Evolutionary conservation across 2,888 invertebrate genomes (phyloP).

Genomic region (Amphipoea lucens): DNA sequence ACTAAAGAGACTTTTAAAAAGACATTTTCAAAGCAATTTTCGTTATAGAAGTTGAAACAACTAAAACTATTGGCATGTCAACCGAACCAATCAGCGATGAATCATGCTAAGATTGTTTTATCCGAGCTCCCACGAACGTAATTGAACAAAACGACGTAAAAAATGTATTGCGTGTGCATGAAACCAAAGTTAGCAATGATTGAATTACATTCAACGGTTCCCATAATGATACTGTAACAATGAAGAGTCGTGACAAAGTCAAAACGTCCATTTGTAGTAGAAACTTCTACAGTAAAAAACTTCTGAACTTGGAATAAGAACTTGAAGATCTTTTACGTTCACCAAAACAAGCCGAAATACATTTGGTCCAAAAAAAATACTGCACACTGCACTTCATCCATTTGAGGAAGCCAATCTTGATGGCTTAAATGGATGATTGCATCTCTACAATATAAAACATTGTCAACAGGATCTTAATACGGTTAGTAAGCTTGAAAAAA

Average conservation of each 20-base stretch:
- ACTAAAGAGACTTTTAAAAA: conserved; percentile 6
- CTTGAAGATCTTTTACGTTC: conserved; percentile 8
- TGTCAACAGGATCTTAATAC: conserved; percentile 67
- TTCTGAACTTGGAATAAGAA: conserved; percentile 9
- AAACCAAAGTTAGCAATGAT: conserved; percentile 52
- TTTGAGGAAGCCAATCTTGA: conserved; percentile 43
- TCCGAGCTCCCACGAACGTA: conserved; percentile 60
- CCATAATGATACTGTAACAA: conserved; percentile 56
- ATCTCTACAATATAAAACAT: conserved; percentile 61
- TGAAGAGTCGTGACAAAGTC: conserved; percentile 53
- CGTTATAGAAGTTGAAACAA: not conserved
- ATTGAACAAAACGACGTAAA: conserved; percentile 55
- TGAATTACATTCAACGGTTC: conserved; percentile 54
- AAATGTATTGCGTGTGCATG: conserved; percentile 59
- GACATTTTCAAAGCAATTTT: not conserved
- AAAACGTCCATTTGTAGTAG: conserved; percentile 17
- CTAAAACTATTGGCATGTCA: conserved; percentile 43
- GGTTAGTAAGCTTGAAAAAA: conserved; percentile 59
- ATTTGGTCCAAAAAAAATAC: conserved; percentile 21
- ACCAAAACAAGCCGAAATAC: conserved; percentile 4
- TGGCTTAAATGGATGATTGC: conserved; percentile 50
- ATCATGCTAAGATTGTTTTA: conserved; percentile 59
- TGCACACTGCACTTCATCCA: conserved; percentile 42
- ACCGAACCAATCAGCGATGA: conserved; percentile 46
- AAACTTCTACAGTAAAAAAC: conserved; percentile 20